phyloP scores from a whole-genome alignment of 1,140 invertebrate species.

The Arctopsyche grandis region DNA sequence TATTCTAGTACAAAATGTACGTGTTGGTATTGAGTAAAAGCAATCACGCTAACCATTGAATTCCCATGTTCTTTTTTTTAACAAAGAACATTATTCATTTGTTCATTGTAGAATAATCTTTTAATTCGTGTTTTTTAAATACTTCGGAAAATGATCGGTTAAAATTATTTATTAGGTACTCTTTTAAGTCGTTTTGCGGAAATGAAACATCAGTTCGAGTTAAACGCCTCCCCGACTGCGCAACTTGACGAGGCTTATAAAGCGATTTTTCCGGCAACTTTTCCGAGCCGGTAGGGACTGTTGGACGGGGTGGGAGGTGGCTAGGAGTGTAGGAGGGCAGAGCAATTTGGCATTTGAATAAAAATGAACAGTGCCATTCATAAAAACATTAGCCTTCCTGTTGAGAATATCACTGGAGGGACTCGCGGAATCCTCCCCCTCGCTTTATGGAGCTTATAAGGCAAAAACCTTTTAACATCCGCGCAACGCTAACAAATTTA shows the following conservation, averaged over 20 bases:
- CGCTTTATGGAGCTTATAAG: conserved; percentile 48
- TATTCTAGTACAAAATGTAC: too few species aligned
- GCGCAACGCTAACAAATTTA: conserved; percentile 51
- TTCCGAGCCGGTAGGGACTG: neutral
- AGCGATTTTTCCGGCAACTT: conserved; percentile 24
- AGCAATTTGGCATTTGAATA: conserved; percentile 35
- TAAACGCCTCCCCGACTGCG: conserved; percentile 7
- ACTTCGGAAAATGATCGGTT: too few species aligned
- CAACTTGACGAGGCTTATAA: conserved; percentile 17
- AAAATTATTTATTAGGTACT: too few species aligned
- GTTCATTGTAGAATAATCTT: too few species aligned
- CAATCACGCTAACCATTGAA: too few species aligned
- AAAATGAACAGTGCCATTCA: conserved; percentile 32
- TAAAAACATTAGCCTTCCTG: conserved; percentile 28
- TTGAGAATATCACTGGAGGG: conserved; percentile 46
- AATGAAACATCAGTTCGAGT: conserved; percentile 25
- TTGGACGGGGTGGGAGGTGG: neutral
- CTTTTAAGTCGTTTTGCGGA: neutral
- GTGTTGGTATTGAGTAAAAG: too few species aligned
- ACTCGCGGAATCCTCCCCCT: conserved; percentile 22
- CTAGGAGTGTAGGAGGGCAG: neutral
- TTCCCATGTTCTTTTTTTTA: too few species aligned
- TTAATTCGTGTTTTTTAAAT: too few species aligned
- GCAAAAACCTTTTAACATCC: conserved; percentile 53
- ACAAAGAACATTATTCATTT: too few species aligned